Base-by-base conservation (phyloP, 2,797 vertebrate genomes). In the Chaetophractus vellerosus region DNA sequence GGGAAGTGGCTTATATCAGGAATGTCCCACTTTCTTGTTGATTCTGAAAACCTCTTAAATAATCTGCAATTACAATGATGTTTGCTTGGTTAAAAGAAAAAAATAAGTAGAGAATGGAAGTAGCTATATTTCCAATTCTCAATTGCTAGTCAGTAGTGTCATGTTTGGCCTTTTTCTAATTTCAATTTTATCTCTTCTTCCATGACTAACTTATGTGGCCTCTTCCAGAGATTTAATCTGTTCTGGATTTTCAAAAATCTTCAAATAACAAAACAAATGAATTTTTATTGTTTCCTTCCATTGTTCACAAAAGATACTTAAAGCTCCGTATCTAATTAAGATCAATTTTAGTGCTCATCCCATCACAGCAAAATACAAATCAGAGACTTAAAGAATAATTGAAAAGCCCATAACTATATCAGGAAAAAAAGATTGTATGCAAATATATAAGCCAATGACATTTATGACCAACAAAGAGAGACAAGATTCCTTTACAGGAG, bases 151-250 rank as follows among this genome's bases (percentile, higher is more conserved):
- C 31, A 50, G 48, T 38, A 41, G 19, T 59, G 19, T 68, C 50
- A 31, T 2, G 0, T 4, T 79, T 18, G 31, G 28, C 41, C 16
- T 69, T 84, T 57, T 80, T 91, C 41, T 59, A 50, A 31, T 74
- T 93, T 38, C 57, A 72, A 2, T 72, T 83, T 75, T 41, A 74
- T 45, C 48, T 90, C 28, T 92, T 31, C 74, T 80, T 91, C 57
- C 33, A 86, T 84, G 52, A 59, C 23, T 69, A 57, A 91, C 12
- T 69, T 41, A 74, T 11, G 31, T 41, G 8, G 45, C 12, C 45
- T 92, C 87, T 91, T 66, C 71, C 38, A 52, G 74, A 72, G 16
- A 66, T 72, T 19, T 14, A 81, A 38, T 50, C 68, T 68, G 38
- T 55, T 66, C 36, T 41, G 16, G 28, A 79, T 61, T 75, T 57